Evolutionary conservation across 2,113 vertebrate species (phyloP).

Genomic region (Gopherus flavomarginatus): DNA sequence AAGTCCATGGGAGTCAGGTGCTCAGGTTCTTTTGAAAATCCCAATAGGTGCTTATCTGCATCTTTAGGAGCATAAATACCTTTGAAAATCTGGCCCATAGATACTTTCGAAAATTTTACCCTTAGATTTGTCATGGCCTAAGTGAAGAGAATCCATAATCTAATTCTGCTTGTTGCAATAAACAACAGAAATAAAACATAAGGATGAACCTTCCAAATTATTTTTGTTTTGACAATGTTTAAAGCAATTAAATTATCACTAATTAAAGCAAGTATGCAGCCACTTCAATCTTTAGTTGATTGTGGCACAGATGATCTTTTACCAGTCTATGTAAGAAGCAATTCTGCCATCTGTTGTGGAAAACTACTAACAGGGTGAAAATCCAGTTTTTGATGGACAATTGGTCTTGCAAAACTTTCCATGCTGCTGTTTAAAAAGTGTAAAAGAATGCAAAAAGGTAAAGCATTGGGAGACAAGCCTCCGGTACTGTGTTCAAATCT

Average conservation of each 20-base stretch:
- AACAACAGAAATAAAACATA: neutral
- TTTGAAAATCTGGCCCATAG: accelerated
- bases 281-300: neutral
- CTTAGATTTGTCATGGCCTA: accelerated
- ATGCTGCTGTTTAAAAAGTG: neutral
- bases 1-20: neutral
- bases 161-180: accelerated
- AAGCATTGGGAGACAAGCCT: accelerated
- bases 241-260: accelerated
- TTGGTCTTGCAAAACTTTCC: accelerated
- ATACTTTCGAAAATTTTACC: accelerated
- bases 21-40: neutral
- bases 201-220: accelerated
- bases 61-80: no score
- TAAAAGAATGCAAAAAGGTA: accelerated
- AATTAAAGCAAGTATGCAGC: neutral
- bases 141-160: accelerated
- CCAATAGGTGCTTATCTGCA: no score
- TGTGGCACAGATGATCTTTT: neutral
- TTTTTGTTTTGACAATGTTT: accelerated
- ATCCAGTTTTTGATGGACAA: accelerated
- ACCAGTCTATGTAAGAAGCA: accelerated
- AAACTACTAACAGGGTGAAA: accelerated
- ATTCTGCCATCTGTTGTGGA: neutral
- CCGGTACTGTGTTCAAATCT: accelerated